Conservation (phyloP, 1,140 invertebrate species). For the Patella vulgata region DNA sequence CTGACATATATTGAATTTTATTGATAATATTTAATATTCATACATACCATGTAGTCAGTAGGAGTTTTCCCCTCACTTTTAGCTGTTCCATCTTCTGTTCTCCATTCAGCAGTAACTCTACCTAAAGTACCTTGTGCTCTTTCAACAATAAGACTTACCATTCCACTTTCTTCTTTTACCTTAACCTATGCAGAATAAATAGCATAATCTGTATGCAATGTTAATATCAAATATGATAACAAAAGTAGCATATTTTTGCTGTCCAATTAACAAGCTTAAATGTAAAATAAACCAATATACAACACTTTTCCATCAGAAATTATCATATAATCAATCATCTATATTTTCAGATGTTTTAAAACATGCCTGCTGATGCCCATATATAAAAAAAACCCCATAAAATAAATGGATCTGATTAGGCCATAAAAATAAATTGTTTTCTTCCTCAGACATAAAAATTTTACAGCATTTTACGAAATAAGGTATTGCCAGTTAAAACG, state of each 20-base stretch:
- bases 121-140: slow-evolving; percentile 58
- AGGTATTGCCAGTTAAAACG: too few relatives aligned
- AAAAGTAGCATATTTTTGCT: not conserved
- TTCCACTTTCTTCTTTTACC: slow-evolving; percentile 54
- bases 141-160: slow-evolving; percentile 55
- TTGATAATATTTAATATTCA: too few relatives aligned
- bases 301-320: too few relatives aligned
- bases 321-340: too few relatives aligned
- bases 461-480: too few relatives aligned
- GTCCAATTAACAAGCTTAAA: not conserved
- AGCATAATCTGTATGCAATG: not conserved
- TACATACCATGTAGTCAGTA: slow-evolving; percentile 55
- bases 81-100: slow-evolving; percentile 60
- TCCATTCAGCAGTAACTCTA: slow-evolving; percentile 59
- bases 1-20: too few relatives aligned
- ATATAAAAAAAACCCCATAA: too few relatives aligned
- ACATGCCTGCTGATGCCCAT: too few relatives aligned
- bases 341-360: too few relatives aligned
- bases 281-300: not conserved
- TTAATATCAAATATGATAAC: not conserved
- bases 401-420: too few relatives aligned
- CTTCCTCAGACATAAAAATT: too few relatives aligned
- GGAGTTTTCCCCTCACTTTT: slow-evolving; percentile 54
- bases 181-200: slow-evolving; percentile 50
- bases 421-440: too few relatives aligned